These are phyloP conservation scores for Cylas formicarius DNA, from an alignment of 1,140 invertebrate species.

Conservation along the genomic window DNA sequence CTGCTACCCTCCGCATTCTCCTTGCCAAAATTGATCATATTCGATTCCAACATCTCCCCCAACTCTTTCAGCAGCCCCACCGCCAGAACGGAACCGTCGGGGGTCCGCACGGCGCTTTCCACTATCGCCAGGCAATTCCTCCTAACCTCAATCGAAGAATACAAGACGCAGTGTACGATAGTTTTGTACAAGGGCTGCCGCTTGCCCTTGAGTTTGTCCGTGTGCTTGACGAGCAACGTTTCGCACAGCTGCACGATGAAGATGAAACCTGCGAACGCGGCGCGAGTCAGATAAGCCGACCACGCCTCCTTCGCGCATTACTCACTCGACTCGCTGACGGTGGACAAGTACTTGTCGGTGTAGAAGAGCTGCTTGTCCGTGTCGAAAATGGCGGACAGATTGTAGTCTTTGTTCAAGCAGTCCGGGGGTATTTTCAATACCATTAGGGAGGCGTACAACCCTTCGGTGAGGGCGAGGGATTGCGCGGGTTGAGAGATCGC, in stretches of 20 bases:
- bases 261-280: slow-evolving; percentile 48
- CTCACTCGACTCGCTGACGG: slow-evolving; percentile 61
- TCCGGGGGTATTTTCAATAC: slow-evolving; percentile 57
- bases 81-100: slow-evolving; percentile 42
- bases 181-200: slow-evolving; percentile 52
- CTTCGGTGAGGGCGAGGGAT: slow-evolving; percentile 65
- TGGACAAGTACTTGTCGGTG: slow-evolving; percentile 64
- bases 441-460: slow-evolving; percentile 66
- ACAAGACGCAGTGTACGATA: slow-evolving; percentile 55
- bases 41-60: slow-evolving; percentile 47
- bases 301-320: not conserved
- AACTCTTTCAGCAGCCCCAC: slow-evolving; percentile 55
- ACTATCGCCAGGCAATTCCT: slow-evolving; percentile 38
- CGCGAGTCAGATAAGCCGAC: slow-evolving; percentile 11
- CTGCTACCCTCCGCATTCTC: slow-evolving; percentile 15
- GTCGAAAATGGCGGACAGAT: slow-evolving; percentile 53
- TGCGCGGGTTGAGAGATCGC: slow-evolving; percentile 58
- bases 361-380: slow-evolving; percentile 73
- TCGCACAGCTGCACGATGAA: slow-evolving; percentile 58
- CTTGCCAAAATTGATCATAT: slow-evolving; percentile 43
- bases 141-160: slow-evolving; percentile 39
- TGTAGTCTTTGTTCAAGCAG: slow-evolving; percentile 51
- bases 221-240: slow-evolving; percentile 55
- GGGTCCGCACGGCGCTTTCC: slow-evolving; percentile 34
- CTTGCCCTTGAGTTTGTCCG: slow-evolving; percentile 50